A percentile compares a stretch with the other conserved stretches of the same genome.
Evolutionary conservation across 2,888 invertebrate genomes (phyloP).

Genomic region (Geotrupes spiniger): DNA sequence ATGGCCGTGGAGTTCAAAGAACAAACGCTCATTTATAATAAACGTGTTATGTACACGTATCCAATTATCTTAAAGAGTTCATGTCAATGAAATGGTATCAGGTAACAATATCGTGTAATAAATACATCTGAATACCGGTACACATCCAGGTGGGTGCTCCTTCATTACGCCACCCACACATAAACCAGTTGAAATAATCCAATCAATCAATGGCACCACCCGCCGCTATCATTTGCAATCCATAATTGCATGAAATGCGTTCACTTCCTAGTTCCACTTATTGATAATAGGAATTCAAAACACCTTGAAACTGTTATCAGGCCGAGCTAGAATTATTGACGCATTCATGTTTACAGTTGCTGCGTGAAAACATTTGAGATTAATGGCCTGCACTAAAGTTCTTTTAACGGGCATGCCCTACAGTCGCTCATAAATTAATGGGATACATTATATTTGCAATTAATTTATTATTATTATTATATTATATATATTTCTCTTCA

Average conservation of each 20-base stretch:
- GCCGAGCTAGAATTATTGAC: too few relatives aligned
- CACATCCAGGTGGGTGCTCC: constrained; percentile 11
- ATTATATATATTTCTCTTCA: too few relatives aligned
- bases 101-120: constrained; percentile 6
- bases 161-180: constrained; percentile 13
- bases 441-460: too few relatives aligned
- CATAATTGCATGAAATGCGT: constrained; percentile 20
- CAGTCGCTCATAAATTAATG: too few relatives aligned
- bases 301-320: too few relatives aligned
- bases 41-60: constrained; percentile 6
- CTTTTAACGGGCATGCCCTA: too few relatives aligned
- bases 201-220: constrained; percentile 24
- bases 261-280: background rate
- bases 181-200: constrained; percentile 8
- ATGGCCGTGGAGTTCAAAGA: background rate
- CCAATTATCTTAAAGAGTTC: constrained; percentile 10
- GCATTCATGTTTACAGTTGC: too few relatives aligned
- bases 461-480: too few relatives aligned
- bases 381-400: too few relatives aligned
- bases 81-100: constrained; percentile 4
- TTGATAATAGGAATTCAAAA: too few relatives aligned
- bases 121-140: constrained; percentile 6
- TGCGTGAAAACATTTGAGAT: too few relatives aligned
- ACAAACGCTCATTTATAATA: constrained; percentile 3
- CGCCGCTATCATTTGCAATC: constrained; percentile 29